A percentile compares a stretch with the other conserved stretches of the same genome.
phyloP scores from a whole-genome alignment of 1,140 invertebrate genomes.

The Drosophila sechellia region DNA sequence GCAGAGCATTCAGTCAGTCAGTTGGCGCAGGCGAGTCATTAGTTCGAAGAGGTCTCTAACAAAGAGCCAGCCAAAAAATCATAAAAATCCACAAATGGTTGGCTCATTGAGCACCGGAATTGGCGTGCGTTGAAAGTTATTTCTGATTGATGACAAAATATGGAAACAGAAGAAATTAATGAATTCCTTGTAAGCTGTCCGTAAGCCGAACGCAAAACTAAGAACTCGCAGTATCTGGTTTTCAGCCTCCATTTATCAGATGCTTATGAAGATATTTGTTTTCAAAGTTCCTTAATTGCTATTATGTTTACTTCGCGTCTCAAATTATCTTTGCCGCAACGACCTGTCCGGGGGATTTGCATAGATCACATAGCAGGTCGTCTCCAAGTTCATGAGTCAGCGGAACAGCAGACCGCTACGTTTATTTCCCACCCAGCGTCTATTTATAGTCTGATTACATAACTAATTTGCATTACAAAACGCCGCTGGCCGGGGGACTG shows the following conservation, averaged over 20 bases:
- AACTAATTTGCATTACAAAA: slow-evolving; percentile 77
- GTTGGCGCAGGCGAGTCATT: slow-evolving; percentile 54
- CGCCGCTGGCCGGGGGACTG: slow-evolving; percentile 20
- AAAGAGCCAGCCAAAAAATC: slow-evolving; percentile 23
- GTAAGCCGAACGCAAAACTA: slow-evolving; percentile 37
- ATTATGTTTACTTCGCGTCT: slow-evolving; percentile 67
- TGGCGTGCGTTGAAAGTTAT: slow-evolving; percentile 82
- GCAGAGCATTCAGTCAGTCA: slow-evolving; percentile 52
- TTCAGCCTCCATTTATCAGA: slow-evolving; percentile 66
- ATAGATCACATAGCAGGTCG: slow-evolving; percentile 40
- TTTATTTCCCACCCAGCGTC: slow-evolving; percentile 44
- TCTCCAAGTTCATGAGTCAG: slow-evolving; percentile 53
- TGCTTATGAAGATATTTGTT: slow-evolving; percentile 72
- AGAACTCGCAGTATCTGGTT: slow-evolving; percentile 60
- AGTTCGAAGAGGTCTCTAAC: slow-evolving; percentile 20
- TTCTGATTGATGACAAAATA: slow-evolving; percentile 83
- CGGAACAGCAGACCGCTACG: slow-evolving; percentile 27
- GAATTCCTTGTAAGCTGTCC: slow-evolving; percentile 74
- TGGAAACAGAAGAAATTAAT: slow-evolving; percentile 70
- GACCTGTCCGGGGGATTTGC: slow-evolving; percentile 65
- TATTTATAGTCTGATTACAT: slow-evolving; percentile 72
- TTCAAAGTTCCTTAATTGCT: slow-evolving; percentile 67
- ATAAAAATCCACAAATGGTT: slow-evolving; percentile 37
- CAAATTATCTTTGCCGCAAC: slow-evolving; percentile 45
- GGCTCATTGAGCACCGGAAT: slow-evolving; percentile 65